phyloP scores from a whole-genome alignment of 2,113 vertebrate genomes.

The Phylloscopus trochilus region DNA sequence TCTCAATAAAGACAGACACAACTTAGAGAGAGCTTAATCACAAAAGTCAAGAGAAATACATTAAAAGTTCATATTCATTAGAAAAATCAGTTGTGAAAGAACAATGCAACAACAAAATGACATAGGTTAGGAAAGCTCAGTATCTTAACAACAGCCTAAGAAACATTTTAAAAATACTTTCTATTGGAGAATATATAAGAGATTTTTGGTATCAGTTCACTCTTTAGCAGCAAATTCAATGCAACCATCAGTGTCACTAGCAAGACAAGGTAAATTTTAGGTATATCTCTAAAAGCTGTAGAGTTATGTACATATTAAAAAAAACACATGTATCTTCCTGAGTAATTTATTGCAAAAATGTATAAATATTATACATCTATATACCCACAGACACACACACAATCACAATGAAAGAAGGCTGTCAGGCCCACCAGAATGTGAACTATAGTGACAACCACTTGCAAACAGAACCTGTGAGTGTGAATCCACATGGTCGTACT shows the following conservation, averaged over 20 bases:
- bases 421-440: neutral
- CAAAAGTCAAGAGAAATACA: neutral
- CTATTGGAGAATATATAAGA: neutral
- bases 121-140: accelerated
- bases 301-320: accelerated
- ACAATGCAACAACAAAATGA: neutral
- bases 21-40: neutral
- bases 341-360: neutral
- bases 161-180: neutral
- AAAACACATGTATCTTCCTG: neutral
- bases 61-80: neutral
- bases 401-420: neutral
- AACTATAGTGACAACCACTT: neutral
- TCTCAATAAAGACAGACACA: neutral
- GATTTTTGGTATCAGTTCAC: neutral
- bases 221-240: neutral
- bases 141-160: neutral
- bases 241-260: neutral
- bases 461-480: neutral
- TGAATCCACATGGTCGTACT: neutral
- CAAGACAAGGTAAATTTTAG: neutral
- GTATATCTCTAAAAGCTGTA: neutral
- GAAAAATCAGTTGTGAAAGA: neutral
- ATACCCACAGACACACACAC: accelerated
- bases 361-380: neutral